Conservation (phyloP, 2,113 vertebrate genomes). For the Psophia crepitans region DNA sequence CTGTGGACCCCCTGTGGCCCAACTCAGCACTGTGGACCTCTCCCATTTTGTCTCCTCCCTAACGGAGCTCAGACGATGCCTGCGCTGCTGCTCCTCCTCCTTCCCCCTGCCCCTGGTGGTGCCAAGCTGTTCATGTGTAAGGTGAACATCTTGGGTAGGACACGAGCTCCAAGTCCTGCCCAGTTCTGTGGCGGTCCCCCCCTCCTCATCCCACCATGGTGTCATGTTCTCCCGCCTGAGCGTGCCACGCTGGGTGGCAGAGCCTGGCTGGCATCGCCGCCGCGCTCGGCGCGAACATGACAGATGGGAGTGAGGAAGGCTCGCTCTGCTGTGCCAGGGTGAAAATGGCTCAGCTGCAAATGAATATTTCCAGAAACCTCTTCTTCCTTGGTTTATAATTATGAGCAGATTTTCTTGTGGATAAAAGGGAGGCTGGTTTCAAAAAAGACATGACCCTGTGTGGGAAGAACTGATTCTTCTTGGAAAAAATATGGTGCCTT, state of each 20-base stretch:
- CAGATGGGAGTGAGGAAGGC: constrained; percentile 61
- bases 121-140: constrained; percentile 55
- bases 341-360: constrained; percentile 68
- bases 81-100: background rate
- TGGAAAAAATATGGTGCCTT: constrained; percentile 50
- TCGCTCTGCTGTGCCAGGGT: constrained; percentile 56
- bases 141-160: constrained; percentile 39
- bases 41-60: background rate
- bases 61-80: background rate
- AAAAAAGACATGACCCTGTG: constrained; percentile 65
- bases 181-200: background rate
- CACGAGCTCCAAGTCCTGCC: background rate
- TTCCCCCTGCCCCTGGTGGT: background rate
- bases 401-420: constrained; percentile 67
- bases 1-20: background rate
- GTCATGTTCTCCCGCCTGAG: constrained; percentile 19
- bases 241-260: constrained; percentile 31
- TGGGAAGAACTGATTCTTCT: constrained; percentile 61
- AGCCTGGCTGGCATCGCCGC: constrained; percentile 29
- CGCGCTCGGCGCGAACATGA: background rate
- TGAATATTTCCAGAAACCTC: constrained; percentile 68
- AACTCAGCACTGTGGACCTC: rapidly evolving
- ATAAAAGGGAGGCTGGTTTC: constrained; percentile 63
- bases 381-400: constrained; percentile 59
- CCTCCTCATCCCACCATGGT: background rate